Evolutionary conservation across 2,797 vertebrate species (phyloP), one percentile per base, ranked within the genome.

Genomic region (Parotocinclus haroldoi): DNA sequence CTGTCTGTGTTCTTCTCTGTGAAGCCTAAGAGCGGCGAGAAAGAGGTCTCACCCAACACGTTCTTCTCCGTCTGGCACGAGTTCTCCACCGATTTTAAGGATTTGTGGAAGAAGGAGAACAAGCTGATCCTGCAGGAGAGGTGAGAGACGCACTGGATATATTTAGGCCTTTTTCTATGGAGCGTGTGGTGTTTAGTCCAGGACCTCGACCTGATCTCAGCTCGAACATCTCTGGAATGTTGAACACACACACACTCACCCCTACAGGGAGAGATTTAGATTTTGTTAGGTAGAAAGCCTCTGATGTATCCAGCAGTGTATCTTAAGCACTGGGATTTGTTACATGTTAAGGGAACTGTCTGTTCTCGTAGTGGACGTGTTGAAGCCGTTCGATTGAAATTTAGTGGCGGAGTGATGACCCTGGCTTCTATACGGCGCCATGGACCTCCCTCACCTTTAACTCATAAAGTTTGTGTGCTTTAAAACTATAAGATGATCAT

Each of bases 41-140:
- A 98, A 71, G 95, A 98, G 76, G 94, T 94, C 59, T 95, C 96
- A 7, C 92, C 92, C 48, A 90, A 94, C 83, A 91, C 90, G 11
- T 92, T 97, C 82, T 99, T 98, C 86, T 90, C 91, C 54, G 78
- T 95, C 81, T 99, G 96, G 96, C 93, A 98, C 50, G 96, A 99
- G 84, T 99, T 99, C 86, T 95, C 94, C 71, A 94, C 94, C 1
- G 94, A 99, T 83, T 98, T 98, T 82, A 99, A 98, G 88, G 95
- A 97, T 48, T 90, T 89, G 65, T 98, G 96, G 96, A 98, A 98
- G 85, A 97, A 93, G 69, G 94, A 98, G 84, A 98, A 96, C 84
- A 98, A 94, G 83, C 78, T 88, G 66, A 94, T 98, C 84, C 88
- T 98, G 37, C 92, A 95, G 83, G 95, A 98, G 81, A 94, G 94